Evolutionary conservation across 2,888 invertebrate genomes (phyloP).

Genomic region (Lepidocyrtoides sp.): DNA sequence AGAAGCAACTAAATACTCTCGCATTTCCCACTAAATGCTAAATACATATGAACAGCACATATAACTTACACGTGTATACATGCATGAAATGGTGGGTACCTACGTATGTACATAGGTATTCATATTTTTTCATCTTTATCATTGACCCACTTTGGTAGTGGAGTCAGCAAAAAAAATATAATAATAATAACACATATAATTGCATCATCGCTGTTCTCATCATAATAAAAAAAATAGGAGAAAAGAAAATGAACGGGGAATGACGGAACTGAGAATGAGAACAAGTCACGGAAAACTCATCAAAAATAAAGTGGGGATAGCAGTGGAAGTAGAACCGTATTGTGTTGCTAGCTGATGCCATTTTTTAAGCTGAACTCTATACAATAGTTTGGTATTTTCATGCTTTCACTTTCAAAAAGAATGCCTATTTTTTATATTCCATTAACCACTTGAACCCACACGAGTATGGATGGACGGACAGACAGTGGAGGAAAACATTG

Average conservation of each 20-base stretch:
- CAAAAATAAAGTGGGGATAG: slow-evolving; percentile 33
- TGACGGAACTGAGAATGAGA: slow-evolving; percentile 61
- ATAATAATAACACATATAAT: too few relatives aligned
- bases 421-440: too few relatives aligned
- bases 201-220: slow-evolving; percentile 38
- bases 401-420: too few relatives aligned
- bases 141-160: not conserved
- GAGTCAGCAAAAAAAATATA: slow-evolving; percentile 36
- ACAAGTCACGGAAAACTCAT: slow-evolving; percentile 61
- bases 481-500: not conserved
- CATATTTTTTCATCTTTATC: slow-evolving; percentile 17
- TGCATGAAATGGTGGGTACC: too few relatives aligned
- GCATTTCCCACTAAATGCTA: too few relatives aligned
- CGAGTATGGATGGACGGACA: not conserved
- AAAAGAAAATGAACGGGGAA: slow-evolving; percentile 12
- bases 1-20: too few relatives aligned
- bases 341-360: too few relatives aligned
- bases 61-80: too few relatives aligned
- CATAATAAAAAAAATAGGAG: slow-evolving; percentile 7
- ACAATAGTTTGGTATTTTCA: too few relatives aligned
- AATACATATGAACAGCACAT: too few relatives aligned
- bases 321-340: too few relatives aligned
- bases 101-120: not conserved
- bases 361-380: too few relatives aligned
- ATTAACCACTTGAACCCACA: not conserved